Evolutionary conservation across 2,888 invertebrate species (phyloP), one percentile per base, ranked within the genome.

Genomic region (Drosophila buzzatii): DNA sequence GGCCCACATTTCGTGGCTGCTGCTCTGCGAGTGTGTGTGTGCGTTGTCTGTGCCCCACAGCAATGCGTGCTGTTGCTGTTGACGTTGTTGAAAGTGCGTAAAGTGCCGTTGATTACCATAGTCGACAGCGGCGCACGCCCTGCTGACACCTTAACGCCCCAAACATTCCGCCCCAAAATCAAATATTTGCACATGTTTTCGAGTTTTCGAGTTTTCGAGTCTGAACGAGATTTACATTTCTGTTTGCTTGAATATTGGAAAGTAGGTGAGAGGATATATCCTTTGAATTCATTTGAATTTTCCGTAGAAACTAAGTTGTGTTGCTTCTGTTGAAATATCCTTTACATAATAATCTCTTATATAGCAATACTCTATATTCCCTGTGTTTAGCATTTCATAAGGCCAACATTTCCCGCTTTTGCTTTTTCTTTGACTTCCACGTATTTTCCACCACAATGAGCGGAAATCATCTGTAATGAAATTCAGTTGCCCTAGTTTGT

Each of bases 1-100:
- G 80, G 76, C 80, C 83, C 83, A 83, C 81, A 76, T 81, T 83
- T 70, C 62, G 53, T 56, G 59, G 68, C 59, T 39, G 55, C 18
- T 49, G 49, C 27, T 65, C 35, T 14, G 20, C 33, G 35, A 52
- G 61, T 44, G 44, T 51, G 37, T 39, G 31, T 31, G 23, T 23
- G 23, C 23, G 23, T 4, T 37, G 23, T 42, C 7, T 35, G 10
- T 45, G 49, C 72, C 81, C 63, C 63, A 35, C 56, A 57, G 77
- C 76, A 42, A 45, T 64, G 62, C 69, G 47, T 60, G 58, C 41
- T 60, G 75, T 27, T 20, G 42, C 12, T 16, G 47, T 39, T 55
- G 66, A 61, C 45, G 68, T 52, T 67, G 68, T 52, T 67, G 74
- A 47, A 56, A 45, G 76, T 79, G 79, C 76, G 83, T 75, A 20